Percentiles rank a stretch among this genome's conserved stretches.
phyloP scores from a whole-genome alignment of 1,140 invertebrate species.

The Pissodes strobi region DNA sequence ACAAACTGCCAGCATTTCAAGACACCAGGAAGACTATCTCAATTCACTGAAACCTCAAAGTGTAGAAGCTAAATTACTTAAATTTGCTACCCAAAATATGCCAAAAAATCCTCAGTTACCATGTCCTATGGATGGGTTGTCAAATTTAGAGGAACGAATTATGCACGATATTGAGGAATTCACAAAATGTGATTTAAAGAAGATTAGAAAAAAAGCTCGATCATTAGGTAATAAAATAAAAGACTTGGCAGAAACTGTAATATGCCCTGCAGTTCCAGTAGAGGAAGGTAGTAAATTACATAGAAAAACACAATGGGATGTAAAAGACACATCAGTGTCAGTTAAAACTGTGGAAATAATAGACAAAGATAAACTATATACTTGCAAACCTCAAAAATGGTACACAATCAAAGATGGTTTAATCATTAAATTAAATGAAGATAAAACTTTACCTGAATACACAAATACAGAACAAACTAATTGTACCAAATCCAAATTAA shows the following conservation, averaged over 20 bases:
- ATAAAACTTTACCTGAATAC: conserved; percentile 7
- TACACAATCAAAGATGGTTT: conserved; percentile 55
- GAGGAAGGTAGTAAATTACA: not conserved
- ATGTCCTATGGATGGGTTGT: conserved; percentile 51
- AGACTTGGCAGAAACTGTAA: not conserved
- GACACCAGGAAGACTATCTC: conserved; percentile 4
- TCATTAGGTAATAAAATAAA: conserved; percentile 34
- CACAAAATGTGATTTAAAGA: conserved; percentile 31
- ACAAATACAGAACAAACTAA: too few relatives aligned
- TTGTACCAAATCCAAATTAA: conserved; percentile 50
- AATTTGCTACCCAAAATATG: conserved; percentile 44
- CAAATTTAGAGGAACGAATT: conserved; percentile 47
- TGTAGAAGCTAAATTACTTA: conserved; percentile 45
- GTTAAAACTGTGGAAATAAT: conserved; percentile 39
- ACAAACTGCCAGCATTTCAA: not conserved
- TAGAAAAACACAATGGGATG: conserved; percentile 39
- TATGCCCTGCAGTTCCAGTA: not conserved
- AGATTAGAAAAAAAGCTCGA: conserved; percentile 39
- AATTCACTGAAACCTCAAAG: conserved; percentile 45
- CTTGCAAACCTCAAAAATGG: conserved; percentile 47
- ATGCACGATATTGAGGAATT: conserved; percentile 41
- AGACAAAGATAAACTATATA: conserved; percentile 40
- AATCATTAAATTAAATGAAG: conserved; percentile 48
- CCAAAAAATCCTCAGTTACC: conserved; percentile 17
- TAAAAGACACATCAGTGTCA: conserved; percentile 20